Conservation (phyloP, 2,113 vertebrate genomes). For the Xenopus borealis region DNA sequence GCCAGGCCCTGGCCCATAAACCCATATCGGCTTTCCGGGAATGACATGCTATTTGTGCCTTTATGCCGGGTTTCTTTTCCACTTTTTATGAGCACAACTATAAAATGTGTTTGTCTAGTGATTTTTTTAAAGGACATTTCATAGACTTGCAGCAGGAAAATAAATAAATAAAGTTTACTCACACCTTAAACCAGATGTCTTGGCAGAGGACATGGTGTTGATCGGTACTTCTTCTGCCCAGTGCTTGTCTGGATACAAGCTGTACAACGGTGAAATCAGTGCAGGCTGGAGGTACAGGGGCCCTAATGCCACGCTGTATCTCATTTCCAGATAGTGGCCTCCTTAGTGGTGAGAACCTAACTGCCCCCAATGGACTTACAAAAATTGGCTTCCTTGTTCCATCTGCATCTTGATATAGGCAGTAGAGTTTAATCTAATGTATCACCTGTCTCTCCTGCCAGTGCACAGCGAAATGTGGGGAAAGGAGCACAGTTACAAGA, state of each 20-base stretch:
- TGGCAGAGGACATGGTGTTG: neutral
- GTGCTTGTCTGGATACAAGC: constrained; percentile 2
- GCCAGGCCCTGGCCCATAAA: neutral
- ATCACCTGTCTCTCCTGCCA: constrained; percentile 44
- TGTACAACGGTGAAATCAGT: constrained; percentile 11
- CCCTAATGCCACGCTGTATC: too few species aligned
- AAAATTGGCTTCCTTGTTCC: too few species aligned
- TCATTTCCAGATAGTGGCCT: too few species aligned
- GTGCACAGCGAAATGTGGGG: constrained; percentile 88
- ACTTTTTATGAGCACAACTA: neutral
- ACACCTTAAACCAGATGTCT: constrained; percentile 26
- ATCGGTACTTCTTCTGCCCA: constrained; percentile 8
- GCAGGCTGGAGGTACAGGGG: constrained; percentile 1
- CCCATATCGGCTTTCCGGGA: neutral
- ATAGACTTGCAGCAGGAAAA: rapidly evolving
- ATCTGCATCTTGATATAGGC: too few species aligned
- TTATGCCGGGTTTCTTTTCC: neutral
- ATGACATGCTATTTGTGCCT: neutral
- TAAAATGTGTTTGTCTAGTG: rapidly evolving
- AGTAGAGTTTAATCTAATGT: too few species aligned
- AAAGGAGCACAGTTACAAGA: constrained; percentile 75
- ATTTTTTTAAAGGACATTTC: neutral
- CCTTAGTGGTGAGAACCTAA: too few species aligned
- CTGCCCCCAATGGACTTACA: too few species aligned
- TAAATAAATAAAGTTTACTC: neutral